Evolutionary conservation across 2,888 invertebrate species (phyloP), one percentile per base, ranked within the genome.

Genomic region (Sceliomorpha sp.): DNA sequence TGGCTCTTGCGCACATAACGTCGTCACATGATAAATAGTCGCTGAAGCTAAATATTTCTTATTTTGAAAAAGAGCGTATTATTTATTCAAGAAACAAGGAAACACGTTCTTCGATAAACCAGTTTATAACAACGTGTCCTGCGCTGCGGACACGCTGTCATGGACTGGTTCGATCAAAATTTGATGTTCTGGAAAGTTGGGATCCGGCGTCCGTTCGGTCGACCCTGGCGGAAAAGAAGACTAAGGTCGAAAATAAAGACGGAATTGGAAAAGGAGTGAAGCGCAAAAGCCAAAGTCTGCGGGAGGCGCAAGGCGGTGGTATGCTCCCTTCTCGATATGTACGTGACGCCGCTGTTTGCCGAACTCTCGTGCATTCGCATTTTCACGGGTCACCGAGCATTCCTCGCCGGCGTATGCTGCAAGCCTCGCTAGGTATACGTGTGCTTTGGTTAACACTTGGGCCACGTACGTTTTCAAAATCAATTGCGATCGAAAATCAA

Each of bases 351-450:
- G 70, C 69, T 82, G 81, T 83, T 84, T 84, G 81, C 72, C 76
- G 75, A 82, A 81, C 78, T 79, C 79, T 79, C 79, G 71, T 75
- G 82, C 79, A 81, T 82, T 82, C 84, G 80, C 78, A 77, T 84
- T 86, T 83, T 84, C 80, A 83, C 80, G 78, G 85, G 83, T 85
- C 84, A 81, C 75, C 72, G 77, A 76, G 77, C 79, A 80, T 83
- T 80, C 42, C 67, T 29, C 76, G 80, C 76, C 70, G 64, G 72
- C 64, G 70, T 64, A 60, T 56, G 59, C 50, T 64, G 45, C 55
- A 59, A 58, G 62, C 56, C 50, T 59, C 60, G 53, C 58, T 55
- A 27, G 50, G 20, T 66, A 55, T 59, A 68, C 60, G 60, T 62
- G 50, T 67, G 67, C 67, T 67, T 67, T 67, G 67, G 59, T 67